A percentile compares a stretch with the other conserved stretches of the same genome.
phyloP scores from a whole-genome alignment of 2,113 vertebrate species.

The Globicephala melas region DNA sequence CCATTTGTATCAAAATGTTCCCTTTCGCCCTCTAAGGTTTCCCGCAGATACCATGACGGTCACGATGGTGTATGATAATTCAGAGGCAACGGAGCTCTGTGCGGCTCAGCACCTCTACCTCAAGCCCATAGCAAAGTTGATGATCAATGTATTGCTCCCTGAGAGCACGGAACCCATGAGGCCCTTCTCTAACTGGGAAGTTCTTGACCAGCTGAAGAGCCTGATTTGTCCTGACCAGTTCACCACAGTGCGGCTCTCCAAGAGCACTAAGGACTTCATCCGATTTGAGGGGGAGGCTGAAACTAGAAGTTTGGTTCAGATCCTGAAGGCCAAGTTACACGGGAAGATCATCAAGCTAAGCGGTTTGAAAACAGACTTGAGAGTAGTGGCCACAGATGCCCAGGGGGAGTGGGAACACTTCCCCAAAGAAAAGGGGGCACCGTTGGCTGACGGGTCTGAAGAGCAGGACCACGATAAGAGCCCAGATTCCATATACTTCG shows the following conservation, averaged over 20 bases:
- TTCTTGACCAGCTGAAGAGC: constrained; percentile 81
- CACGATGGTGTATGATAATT: constrained; percentile 81
- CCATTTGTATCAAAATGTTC: constrained; percentile 49
- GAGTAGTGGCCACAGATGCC: constrained; percentile 73
- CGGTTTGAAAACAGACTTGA: constrained; percentile 75
- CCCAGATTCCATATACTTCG: constrained; percentile 76
- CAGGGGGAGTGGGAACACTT: constrained; percentile 72
- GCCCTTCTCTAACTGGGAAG: constrained; percentile 80
- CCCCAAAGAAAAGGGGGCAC: constrained; percentile 39
- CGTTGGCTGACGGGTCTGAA: neutral
- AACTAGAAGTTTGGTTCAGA: constrained; percentile 74
- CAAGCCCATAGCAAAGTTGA: constrained; percentile 81
- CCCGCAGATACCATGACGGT: constrained; percentile 72
- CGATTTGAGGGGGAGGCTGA: constrained; percentile 81
- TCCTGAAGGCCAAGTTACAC: constrained; percentile 80
- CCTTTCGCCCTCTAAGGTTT: constrained; percentile 64
- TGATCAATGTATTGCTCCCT: constrained; percentile 79
- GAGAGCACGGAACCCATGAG: constrained; percentile 61
- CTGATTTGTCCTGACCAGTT: constrained; percentile 81
- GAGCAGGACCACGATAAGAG: constrained; percentile 49
- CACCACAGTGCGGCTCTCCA: constrained; percentile 78
- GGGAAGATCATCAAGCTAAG: constrained; percentile 77
- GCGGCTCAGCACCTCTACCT: constrained; percentile 79
- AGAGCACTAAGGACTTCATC: constrained; percentile 78
- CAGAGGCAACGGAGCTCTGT: constrained; percentile 81